These are phyloP conservation scores for Drosophila austrosaltans DNA, from an alignment of 2,888 invertebrate species.

Conservation along the genomic window DNA sequence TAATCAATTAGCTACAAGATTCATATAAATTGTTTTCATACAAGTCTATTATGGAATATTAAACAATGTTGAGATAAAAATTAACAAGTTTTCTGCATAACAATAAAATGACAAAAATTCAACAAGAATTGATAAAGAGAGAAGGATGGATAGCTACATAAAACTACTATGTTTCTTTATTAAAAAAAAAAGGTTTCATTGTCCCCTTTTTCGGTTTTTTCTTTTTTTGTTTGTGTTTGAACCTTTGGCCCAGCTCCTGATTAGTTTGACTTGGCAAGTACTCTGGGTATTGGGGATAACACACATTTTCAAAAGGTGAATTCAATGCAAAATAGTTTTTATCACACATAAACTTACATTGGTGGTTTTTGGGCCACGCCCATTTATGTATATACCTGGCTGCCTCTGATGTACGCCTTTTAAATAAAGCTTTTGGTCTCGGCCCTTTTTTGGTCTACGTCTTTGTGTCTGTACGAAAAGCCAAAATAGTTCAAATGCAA, in stretches of 20 bases:
- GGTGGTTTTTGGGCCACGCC: conserved; percentile 30
- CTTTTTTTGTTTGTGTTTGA: conserved; percentile 17
- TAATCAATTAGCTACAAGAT: too few species aligned
- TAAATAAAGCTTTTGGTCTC: neutral
- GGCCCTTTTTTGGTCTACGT: neutral
- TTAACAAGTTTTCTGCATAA: too few species aligned
- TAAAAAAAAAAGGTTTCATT: neutral
- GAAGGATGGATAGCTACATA: too few species aligned
- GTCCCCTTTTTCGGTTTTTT: neutral
- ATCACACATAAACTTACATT: conserved; percentile 70
- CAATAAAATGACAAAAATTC: neutral
- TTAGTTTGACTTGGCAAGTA: conserved; percentile 41
- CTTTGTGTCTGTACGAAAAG: conserved; percentile 13
- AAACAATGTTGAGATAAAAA: too few species aligned
- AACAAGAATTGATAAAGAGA: neutral
- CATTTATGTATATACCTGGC: neutral
- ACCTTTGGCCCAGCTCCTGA: conserved; percentile 39
- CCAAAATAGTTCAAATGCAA: conserved; percentile 75
- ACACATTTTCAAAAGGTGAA: conserved; percentile 11
- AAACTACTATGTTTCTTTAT: neutral
- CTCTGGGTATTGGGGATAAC: conserved; percentile 6
- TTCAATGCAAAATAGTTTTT: conserved; percentile 74
- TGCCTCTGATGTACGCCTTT: neutral
- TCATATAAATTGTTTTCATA: too few species aligned
- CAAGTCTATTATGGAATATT: too few species aligned